phyloP scores from a whole-genome alignment of 2,888 invertebrate species.

The Lithophane ornitopus region DNA sequence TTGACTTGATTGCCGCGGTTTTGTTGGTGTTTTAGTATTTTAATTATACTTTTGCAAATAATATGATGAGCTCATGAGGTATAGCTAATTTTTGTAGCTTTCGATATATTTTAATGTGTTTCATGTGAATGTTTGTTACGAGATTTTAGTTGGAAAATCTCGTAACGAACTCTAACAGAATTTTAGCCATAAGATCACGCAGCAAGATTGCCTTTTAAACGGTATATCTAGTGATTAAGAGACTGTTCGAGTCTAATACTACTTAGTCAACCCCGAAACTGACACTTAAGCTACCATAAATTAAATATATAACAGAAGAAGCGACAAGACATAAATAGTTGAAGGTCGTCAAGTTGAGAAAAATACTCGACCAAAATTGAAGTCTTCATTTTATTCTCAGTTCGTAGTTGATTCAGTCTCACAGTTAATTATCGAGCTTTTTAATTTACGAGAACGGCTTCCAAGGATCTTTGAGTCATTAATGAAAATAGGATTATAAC shows the following conservation, averaged over 20 bases:
- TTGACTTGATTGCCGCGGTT: neutral
- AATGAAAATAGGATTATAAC: constrained; percentile 59
- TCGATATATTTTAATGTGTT: neutral
- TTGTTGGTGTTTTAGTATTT: neutral
- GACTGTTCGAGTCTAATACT: neutral
- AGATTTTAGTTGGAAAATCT: too few species aligned
- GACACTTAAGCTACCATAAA: neutral
- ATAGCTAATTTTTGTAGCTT: neutral
- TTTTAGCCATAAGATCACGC: too few species aligned
- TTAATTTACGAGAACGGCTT: constrained; percentile 53
- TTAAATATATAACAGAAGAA: neutral
- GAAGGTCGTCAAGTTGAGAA: neutral
- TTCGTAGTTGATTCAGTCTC: constrained; percentile 35
- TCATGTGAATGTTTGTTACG: neutral
- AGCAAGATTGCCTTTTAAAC: neutral
- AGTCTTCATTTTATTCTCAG: constrained; percentile 11
- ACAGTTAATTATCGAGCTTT: constrained; percentile 52
- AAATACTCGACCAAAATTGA: constrained; percentile 14
- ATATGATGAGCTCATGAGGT: neutral
- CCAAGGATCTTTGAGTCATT: constrained; percentile 54
- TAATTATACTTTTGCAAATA: neutral
- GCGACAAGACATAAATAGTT: neutral
- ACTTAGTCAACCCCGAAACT: neutral
- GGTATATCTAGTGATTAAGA: neutral
- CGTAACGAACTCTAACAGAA: accelerated